Evolutionary conservation across 2,888 invertebrate genomes (phyloP).

Genomic region (Thecophora atra): DNA sequence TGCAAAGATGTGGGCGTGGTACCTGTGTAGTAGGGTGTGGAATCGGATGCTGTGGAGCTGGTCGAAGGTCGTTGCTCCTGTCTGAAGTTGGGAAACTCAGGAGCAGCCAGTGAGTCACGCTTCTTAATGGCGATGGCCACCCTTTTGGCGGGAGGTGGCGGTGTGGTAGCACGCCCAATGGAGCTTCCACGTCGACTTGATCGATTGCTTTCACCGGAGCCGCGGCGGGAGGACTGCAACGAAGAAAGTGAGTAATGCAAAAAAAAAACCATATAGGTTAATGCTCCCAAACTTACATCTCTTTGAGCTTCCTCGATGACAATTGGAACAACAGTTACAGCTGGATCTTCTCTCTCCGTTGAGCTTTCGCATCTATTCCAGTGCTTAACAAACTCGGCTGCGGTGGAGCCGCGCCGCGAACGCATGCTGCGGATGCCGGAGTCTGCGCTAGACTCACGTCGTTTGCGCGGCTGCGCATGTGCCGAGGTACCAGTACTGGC

Average conservation of each 20-base stretch:
- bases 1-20: slow-evolving; percentile 60
- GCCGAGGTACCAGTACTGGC: slow-evolving; percentile 60
- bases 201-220: slow-evolving; percentile 75
- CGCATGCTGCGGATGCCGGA: slow-evolving; percentile 82
- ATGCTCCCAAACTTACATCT: slow-evolving; percentile 49
- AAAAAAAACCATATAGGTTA: neutral
- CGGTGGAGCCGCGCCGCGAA: slow-evolving; percentile 80
- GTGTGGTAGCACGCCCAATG: slow-evolving; percentile 66
- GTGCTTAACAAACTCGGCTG: slow-evolving; percentile 76
- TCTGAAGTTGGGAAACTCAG: slow-evolving; percentile 67
- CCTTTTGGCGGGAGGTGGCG: slow-evolving; percentile 68
- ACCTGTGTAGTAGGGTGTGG: slow-evolving; percentile 67
- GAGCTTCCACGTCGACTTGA: slow-evolving; percentile 77
- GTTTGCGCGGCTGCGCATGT: slow-evolving; percentile 71
- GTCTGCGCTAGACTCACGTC: slow-evolving; percentile 89
- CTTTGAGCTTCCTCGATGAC: slow-evolving; percentile 51
- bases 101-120: slow-evolving; percentile 69
- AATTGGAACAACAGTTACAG: slow-evolving; percentile 47
- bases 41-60: slow-evolving; percentile 78
- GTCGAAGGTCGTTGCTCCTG: slow-evolving; percentile 77
- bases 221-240: slow-evolving; percentile 67
- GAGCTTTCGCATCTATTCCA: slow-evolving; percentile 77
- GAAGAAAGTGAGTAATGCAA: slow-evolving; percentile 22
- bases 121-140: slow-evolving; percentile 73
- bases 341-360: slow-evolving; percentile 61